phyloP scores from a whole-genome alignment of 1,140 invertebrate species.

The Anastrepha obliqua region DNA sequence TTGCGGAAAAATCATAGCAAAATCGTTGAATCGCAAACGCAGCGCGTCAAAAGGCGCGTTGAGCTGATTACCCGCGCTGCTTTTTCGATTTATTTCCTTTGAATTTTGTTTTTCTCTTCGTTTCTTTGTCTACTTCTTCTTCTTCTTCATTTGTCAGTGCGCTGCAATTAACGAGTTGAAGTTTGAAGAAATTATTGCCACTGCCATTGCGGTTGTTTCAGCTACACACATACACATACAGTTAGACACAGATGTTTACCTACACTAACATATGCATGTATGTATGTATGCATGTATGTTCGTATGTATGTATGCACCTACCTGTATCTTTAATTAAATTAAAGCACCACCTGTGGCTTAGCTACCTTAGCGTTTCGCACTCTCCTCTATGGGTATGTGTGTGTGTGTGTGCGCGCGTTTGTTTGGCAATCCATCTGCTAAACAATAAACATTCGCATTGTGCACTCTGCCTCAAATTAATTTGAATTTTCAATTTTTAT shows the following conservation, averaged over 20 bases:
- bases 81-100: constrained; percentile 42
- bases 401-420: background rate
- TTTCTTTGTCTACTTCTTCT: background rate
- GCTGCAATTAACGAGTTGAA: constrained; percentile 27
- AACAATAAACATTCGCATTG: constrained; percentile 27
- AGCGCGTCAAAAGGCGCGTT: constrained; percentile 31
- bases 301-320: background rate
- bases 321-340: constrained; percentile 35
- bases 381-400: background rate
- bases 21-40: constrained; percentile 28
- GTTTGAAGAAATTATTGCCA: constrained; percentile 43
- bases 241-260: no score
- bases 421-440: constrained; percentile 30
- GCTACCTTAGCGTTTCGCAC: background rate
- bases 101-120: background rate
- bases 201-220: constrained; percentile 33
- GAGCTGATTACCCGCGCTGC: constrained; percentile 20
- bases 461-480: constrained; percentile 14
- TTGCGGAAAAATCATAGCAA: constrained; percentile 48
- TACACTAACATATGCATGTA: background rate
- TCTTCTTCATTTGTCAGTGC: background rate
- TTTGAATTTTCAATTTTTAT: constrained; percentile 50
- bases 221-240: background rate
- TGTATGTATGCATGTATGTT: background rate
- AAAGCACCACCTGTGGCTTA: constrained; percentile 45